Base-by-base conservation (phyloP, 2,113 vertebrate species). In the Toxotes chatareus region DNA sequence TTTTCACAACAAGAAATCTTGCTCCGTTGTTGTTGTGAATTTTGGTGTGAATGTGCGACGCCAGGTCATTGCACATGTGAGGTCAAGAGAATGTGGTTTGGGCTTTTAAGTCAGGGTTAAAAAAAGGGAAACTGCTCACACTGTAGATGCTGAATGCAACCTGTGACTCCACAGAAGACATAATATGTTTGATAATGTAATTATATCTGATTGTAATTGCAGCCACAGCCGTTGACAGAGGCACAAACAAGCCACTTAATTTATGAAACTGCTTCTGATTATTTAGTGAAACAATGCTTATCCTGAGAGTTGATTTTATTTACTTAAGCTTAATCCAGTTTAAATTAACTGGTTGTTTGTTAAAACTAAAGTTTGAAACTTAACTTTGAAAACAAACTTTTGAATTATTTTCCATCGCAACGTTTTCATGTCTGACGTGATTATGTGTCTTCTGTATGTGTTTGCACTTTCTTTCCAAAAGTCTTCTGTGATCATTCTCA, bases 401-500 rank as follows among this genome's bases (percentile, higher is more conserved):
- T 49, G 27, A 53, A 38, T 55, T 34, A 3, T 21, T 34, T 66
- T 31, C 16, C 44, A 31, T 34, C 49, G 12, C 65, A 61, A 27
- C 1, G 7, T 23, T 74, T 62, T 65, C 57, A 51, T 44, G 53
- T 69, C 67, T 57, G 2, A 46, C 73, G 51, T 40, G 57, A 72
- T 89, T 73, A 65, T 46, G n/a, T 5, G 10, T 73, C 66, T 63
- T 80, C 71, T 84, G 44, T 46, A 69, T 62, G 73, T 79, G n/a
- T 84, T 88, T 79, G 71, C 73, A 68, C 76, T 89, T 85, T 83
- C 73, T 83, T 79, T 83, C 80, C 74, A 80, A 88, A 86, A 85
- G 80, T 83, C 82, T 63, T 91, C 85, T 79, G 75, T 92, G 80
- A 89, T 92, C 89, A 85, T 76, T 76, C 70, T 86, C 73, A 89